These are phyloP conservation scores for Eristalis pertinax DNA, from an alignment of 2,888 invertebrate species.

Conservation along the genomic window DNA sequence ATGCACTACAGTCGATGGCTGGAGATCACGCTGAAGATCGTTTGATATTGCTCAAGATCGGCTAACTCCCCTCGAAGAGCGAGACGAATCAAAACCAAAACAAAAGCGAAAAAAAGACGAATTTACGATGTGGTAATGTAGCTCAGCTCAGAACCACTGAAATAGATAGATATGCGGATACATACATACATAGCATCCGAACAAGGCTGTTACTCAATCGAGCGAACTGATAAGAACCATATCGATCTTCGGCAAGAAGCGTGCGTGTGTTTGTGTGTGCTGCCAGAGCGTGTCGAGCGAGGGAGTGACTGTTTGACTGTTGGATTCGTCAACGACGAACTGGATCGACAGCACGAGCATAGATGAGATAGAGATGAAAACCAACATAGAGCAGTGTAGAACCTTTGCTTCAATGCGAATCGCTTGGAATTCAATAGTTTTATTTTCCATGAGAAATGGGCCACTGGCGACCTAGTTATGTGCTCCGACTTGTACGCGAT, in stretches of 20 bases:
- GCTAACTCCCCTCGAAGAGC: neutral
- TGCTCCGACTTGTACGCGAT: slow-evolving; percentile 17
- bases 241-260: slow-evolving; percentile 49
- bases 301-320: neutral
- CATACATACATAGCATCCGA: slow-evolving; percentile 19
- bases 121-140: slow-evolving; percentile 6
- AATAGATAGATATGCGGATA: neutral
- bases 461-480: slow-evolving; percentile 62
- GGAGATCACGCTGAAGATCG: neutral
- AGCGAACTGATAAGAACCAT: slow-evolving; percentile 56
- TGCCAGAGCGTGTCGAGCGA: slow-evolving; percentile 6
- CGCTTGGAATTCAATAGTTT: slow-evolving; percentile 45
- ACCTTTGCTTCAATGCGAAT: slow-evolving; percentile 67
- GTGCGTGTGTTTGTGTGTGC: slow-evolving; percentile 36
- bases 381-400: slow-evolving; percentile 47
- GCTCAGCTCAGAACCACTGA: slow-evolving; percentile 10
- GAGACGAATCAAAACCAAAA: neutral
- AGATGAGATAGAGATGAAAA: slow-evolving; percentile 9
- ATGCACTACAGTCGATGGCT: neutral
- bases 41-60: neutral
- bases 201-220: slow-evolving; percentile 61
- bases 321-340: slow-evolving; percentile 42
- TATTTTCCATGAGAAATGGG: slow-evolving; percentile 65
- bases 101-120: neutral
- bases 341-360: slow-evolving; percentile 33